These are phyloP conservation scores for Taxidea taxus DNA, from an alignment of 2,113 vertebrate genomes.

Conservation along the genomic window DNA sequence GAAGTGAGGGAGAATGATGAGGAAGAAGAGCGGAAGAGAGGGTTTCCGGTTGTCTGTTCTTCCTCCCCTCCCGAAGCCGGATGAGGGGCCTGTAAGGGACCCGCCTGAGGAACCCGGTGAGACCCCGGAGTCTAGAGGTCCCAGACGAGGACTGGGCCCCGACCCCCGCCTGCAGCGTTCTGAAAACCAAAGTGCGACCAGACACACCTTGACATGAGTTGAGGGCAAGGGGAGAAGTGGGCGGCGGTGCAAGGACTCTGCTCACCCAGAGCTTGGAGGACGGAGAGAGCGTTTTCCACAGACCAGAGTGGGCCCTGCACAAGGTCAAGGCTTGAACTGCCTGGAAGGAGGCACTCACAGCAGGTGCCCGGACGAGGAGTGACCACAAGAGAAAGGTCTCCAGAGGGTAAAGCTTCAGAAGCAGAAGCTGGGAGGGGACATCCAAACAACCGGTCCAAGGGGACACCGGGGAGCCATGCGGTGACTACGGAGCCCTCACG, in stretches of 20 bases:
- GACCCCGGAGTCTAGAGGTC: background rate
- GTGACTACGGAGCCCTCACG: too few relatives aligned
- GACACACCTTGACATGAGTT: background rate
- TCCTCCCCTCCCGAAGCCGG: background rate
- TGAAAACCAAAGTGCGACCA: background rate
- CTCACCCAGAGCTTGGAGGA: background rate
- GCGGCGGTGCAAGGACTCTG: too few relatives aligned
- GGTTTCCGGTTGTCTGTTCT: background rate
- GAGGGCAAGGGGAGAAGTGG: background rate
- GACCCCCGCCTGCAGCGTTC: background rate
- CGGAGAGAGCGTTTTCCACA: rapidly evolving
- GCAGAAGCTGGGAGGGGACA: background rate
- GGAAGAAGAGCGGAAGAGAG: background rate
- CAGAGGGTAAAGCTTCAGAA: background rate
- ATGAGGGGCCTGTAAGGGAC: background rate
- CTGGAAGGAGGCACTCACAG: background rate
- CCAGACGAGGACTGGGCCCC: background rate
- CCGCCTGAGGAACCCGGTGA: background rate
- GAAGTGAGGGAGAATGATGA: background rate
- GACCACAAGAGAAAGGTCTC: background rate
- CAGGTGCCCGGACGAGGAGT: background rate
- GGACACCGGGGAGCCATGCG: background rate
- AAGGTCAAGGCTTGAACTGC: background rate
- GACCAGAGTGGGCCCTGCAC: background rate
- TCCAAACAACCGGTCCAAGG: background rate